phyloP scores from a whole-genome alignment of 1,140 invertebrate species.

The Lepidurus apus region DNA sequence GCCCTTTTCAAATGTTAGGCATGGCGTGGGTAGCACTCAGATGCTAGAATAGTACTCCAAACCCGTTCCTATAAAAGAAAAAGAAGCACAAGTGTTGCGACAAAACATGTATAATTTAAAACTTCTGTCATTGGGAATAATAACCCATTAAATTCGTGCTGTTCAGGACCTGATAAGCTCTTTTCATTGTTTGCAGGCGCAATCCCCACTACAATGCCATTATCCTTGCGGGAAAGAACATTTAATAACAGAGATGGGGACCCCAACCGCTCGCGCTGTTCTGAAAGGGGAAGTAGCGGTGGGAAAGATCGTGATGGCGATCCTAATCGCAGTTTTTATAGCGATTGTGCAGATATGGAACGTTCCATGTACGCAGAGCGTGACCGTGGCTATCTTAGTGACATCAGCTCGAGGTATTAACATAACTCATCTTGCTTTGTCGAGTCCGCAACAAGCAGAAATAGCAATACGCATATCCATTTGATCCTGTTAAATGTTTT shows the following conservation, averaged over 20 bases:
- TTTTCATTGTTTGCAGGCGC: constrained; percentile 23
- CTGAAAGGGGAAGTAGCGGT: not conserved
- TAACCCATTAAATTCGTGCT: no score
- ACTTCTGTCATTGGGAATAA: no score
- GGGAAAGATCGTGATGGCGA: constrained; percentile 1
- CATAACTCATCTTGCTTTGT: not conserved
- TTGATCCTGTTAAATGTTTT: constrained; percentile 1
- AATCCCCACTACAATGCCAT: constrained; percentile 28
- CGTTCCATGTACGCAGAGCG: constrained; percentile 45
- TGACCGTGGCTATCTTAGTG: constrained; percentile 74
- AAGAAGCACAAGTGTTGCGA: no score
- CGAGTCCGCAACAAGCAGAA: no score
- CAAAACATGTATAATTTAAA: no score
- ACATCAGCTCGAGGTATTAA: constrained; percentile 69
- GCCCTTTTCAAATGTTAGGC: no score
- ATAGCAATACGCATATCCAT: no score
- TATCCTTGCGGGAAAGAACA: not conserved
- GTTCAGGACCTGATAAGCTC: not conserved
- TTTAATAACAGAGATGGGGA: not conserved
- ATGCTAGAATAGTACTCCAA: no score
- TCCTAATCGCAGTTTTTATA: constrained; percentile 27
- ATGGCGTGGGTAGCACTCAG: no score
- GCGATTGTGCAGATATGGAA: constrained; percentile 30
- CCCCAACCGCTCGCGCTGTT: not conserved
- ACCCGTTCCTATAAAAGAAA: no score